Evolutionary conservation across 2,888 invertebrate species (phyloP).

Genomic region (Perdita meconis): DNA sequence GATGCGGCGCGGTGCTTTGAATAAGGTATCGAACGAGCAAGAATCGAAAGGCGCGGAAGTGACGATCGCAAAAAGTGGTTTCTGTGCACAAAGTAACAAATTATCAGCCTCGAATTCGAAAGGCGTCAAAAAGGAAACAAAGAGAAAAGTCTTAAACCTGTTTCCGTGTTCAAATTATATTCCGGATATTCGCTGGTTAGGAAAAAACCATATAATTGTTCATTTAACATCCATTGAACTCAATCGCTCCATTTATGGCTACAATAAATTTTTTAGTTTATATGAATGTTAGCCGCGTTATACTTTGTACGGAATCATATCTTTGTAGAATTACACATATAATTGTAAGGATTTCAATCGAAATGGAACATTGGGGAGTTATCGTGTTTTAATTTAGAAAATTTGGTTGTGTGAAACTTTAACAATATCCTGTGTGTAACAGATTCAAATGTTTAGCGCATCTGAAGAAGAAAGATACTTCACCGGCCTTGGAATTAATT

Average conservation of each 20-base stretch:
- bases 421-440: too few species aligned
- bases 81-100: conserved; percentile 7
- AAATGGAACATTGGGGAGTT: too few species aligned
- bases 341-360: too few species aligned
- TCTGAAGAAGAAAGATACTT: too few species aligned
- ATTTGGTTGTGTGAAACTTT: too few species aligned
- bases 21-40: background rate
- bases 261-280: too few species aligned
- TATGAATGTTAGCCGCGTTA: too few species aligned
- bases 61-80: conserved; percentile 12
- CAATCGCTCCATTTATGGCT: background rate
- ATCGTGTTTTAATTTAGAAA: too few species aligned
- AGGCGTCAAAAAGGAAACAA: background rate
- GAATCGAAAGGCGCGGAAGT: conserved; percentile 21
- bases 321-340: too few species aligned
- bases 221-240: background rate
- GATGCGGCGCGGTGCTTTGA: conserved; percentile 1
- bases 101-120: conserved; percentile 14
- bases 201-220: background rate
- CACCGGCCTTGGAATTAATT: too few species aligned
- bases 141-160: background rate
- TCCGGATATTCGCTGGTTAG: background rate
- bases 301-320: too few species aligned
- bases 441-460: too few species aligned
- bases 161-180: conserved; percentile 19